Evolutionary conservation across 1,140 invertebrate genomes (phyloP).

Genomic region (Drosophila leontia): DNA sequence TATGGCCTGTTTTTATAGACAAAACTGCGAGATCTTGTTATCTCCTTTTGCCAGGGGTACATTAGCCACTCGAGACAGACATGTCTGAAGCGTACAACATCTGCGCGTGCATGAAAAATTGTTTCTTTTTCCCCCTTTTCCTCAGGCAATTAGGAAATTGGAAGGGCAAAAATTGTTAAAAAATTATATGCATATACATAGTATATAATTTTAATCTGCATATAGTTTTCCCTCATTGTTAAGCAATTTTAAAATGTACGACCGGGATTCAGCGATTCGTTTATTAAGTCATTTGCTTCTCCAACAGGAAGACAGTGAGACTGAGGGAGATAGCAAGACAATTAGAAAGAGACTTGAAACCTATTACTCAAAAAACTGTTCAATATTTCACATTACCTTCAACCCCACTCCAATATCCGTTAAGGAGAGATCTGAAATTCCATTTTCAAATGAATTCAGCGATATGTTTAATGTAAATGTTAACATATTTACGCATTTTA

Average conservation of each 20-base stretch:
- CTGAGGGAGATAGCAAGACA: not conserved
- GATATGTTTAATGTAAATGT: conserved; percentile 10
- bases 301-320: not conserved
- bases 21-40: not conserved
- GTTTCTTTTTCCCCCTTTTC: not conserved
- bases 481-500: conserved; percentile 23
- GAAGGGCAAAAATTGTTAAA: not conserved
- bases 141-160: conserved; percentile 6
- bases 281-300: not conserved
- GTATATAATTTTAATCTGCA: not conserved
- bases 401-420: not conserved
- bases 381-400: not conserved
- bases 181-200: not conserved
- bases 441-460: conserved; percentile 1
- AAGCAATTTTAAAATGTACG: not conserved
- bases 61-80: conserved; percentile 6
- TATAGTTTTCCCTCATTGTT: not conserved
- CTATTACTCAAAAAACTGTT: not conserved
- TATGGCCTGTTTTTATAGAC: conserved; percentile 2
- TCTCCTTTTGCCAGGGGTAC: not conserved
- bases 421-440: not conserved
- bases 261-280: not conserved
- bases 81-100: not conserved
- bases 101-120: conserved; percentile 7
- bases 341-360: not conserved